These are phyloP conservation scores for Nesoenas mayeri DNA, from an alignment of 2,113 vertebrate genomes.

Conservation along the genomic window DNA sequence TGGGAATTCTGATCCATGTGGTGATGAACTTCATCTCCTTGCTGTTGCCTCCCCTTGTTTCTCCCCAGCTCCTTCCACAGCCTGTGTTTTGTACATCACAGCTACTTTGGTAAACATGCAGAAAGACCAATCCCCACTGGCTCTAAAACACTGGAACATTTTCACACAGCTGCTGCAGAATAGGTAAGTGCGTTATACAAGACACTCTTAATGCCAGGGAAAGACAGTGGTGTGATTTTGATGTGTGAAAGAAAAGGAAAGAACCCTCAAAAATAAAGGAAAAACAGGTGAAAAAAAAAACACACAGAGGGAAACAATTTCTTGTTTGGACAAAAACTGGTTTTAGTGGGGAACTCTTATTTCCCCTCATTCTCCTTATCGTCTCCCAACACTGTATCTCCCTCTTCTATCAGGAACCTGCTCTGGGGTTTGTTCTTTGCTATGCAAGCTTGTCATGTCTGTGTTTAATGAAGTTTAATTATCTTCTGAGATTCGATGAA, in stretches of 20 bases:
- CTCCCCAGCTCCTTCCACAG: not conserved
- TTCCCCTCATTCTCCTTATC: not conserved
- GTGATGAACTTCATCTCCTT: not conserved
- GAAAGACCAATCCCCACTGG: not conserved
- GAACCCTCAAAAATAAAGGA: not conserved
- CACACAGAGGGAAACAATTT: not conserved
- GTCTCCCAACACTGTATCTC: not conserved
- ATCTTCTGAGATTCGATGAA: constrained; percentile 79
- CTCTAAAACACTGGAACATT: not conserved
- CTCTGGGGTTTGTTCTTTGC: constrained; percentile 53
- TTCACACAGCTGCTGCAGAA: not conserved
- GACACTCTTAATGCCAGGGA: not conserved
- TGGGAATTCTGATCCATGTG: not conserved
- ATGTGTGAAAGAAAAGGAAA: not conserved
- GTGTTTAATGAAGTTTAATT: constrained; percentile 81
- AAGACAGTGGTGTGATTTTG: not conserved
- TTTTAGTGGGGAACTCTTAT: not conserved
- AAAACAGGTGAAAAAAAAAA: not conserved
- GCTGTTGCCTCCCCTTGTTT: not conserved
- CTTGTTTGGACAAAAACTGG: not conserved
- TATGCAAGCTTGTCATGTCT: constrained; percentile 75
- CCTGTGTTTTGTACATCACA: not conserved
- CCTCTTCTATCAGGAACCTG: constrained; percentile 14
- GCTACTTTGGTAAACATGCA: not conserved
- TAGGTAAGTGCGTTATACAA: not conserved